Conservation (phyloP, 2,888 invertebrate species). For the Galeruca laticollis region DNA sequence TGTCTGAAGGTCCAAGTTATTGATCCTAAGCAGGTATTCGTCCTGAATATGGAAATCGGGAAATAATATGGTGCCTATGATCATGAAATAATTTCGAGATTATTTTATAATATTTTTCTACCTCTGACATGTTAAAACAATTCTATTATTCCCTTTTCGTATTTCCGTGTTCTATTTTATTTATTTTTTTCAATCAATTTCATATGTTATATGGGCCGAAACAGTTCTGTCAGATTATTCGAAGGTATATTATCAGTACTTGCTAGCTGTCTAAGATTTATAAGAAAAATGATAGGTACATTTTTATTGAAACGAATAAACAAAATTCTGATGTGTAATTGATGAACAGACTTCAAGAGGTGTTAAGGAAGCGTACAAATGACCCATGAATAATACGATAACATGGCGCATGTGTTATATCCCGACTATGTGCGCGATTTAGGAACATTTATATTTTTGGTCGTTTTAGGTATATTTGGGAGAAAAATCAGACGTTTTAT, state of each 20-base stretch:
- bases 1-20: no score
- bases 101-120: no score
- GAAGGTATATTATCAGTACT: conserved; percentile 27
- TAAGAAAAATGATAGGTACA: conserved; percentile 20
- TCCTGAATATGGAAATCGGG: no score
- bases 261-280: conserved; percentile 28
- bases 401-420: conserved; percentile 24
- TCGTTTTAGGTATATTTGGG: not conserved
- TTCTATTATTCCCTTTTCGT: no score
- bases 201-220: not conserved
- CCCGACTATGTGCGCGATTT: conserved; percentile 3
- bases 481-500: not conserved
- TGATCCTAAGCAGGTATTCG: no score
- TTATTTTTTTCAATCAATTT: not conserved
- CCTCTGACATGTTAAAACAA: no score
- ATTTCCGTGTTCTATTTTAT: not conserved
- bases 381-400: conserved; percentile 35
- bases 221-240: not conserved
- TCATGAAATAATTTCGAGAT: no score
- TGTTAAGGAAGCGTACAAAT: conserved; percentile 18
- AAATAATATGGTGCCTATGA: no score
- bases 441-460: not conserved
- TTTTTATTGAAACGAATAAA: conserved; percentile 24
- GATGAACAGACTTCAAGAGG: conserved; percentile 5
- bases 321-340: conserved; percentile 19